phyloP scores from a whole-genome alignment of 2,113 vertebrate genomes.

The Gulo gulo region DNA sequence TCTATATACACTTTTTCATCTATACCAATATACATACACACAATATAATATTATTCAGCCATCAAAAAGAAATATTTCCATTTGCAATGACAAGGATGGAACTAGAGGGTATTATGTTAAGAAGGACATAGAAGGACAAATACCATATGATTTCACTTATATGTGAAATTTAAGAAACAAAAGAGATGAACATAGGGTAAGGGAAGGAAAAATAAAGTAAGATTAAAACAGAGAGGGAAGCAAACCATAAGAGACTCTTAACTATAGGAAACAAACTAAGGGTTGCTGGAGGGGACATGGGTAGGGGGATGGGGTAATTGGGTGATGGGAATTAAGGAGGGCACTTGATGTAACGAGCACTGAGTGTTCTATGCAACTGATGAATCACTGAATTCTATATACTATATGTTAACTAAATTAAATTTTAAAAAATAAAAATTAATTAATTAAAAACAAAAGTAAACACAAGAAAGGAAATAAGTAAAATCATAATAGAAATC shows the following conservation, averaged over 20 bases:
- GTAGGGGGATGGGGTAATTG: neutral
- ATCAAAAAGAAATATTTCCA: neutral
- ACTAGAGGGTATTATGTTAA: neutral
- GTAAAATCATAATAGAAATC: neutral
- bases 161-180: neutral
- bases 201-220: neutral
- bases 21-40: neutral
- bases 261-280: neutral
- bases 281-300: neutral
- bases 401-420: neutral
- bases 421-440: neutral
- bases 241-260: neutral
- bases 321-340: neutral
- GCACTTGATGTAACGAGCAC: neutral
- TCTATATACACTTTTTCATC: too few species aligned
- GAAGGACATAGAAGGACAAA: neutral
- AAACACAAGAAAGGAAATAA: neutral
- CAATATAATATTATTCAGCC: neutral
- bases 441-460: neutral
- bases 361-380: neutral
- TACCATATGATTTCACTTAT: neutral
- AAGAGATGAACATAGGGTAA: neutral
- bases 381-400: neutral
- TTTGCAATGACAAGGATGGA: neutral
- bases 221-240: neutral